Evolutionary conservation across 2,113 vertebrate species (phyloP).

Genomic region (Prunella himalayana): DNA sequence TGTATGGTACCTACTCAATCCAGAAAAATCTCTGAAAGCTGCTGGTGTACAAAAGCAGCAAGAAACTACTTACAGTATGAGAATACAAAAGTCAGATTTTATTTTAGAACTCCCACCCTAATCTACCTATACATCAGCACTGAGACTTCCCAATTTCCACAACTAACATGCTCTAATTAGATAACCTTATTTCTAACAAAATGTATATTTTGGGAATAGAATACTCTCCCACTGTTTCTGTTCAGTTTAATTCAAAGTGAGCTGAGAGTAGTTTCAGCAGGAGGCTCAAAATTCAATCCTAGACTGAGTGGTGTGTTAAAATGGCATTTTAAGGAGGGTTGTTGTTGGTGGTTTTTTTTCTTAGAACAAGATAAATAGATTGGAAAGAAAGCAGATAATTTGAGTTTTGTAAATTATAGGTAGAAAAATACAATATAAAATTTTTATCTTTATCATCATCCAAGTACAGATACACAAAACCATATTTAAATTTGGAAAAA

Average conservation of each 20-base stretch:
- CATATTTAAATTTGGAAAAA: background rate
- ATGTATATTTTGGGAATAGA: background rate
- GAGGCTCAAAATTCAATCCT: background rate
- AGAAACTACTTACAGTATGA: background rate
- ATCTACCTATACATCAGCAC: background rate
- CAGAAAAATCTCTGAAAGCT: background rate
- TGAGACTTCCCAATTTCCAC: background rate
- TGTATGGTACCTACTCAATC: background rate
- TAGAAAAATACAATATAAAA: background rate
- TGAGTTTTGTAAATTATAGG: background rate
- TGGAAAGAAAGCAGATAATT: background rate
- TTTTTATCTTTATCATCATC: background rate
- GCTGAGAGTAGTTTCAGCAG: background rate
- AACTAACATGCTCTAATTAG: background rate
- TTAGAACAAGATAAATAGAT: background rate
- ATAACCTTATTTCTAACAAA: background rate
- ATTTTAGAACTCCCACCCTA: background rate
- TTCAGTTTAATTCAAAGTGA: background rate
- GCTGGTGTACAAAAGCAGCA: background rate
- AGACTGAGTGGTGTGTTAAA: background rate
- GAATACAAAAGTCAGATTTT: background rate
- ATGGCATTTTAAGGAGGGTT: background rate
- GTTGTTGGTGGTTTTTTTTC: fast-evolving
- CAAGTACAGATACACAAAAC: background rate
- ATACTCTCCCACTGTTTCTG: background rate